Conservation (phyloP, 2,113 vertebrate species). For the Rhinopomastus cyanomelas region DNA sequence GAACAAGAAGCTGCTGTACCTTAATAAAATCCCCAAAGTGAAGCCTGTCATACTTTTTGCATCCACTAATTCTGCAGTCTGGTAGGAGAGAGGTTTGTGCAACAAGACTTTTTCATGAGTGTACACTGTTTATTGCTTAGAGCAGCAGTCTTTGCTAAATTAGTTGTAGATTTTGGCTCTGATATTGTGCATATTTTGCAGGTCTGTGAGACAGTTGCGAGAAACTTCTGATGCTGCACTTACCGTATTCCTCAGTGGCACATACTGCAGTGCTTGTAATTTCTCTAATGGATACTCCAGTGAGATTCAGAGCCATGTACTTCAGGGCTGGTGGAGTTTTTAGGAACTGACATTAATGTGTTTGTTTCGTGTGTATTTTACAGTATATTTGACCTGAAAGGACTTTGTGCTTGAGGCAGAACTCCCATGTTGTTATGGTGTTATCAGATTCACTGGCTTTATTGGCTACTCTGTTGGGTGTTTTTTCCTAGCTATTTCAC, state of each 20-base stretch:
- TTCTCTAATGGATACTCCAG: not conserved
- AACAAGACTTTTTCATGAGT: not conserved
- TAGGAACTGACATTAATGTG: not conserved
- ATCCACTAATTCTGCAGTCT: not conserved
- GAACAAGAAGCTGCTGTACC: not conserved
- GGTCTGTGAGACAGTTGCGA: not conserved
- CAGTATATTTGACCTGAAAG: not conserved
- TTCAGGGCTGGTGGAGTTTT: not conserved
- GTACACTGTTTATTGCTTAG: not conserved
- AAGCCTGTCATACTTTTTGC: accelerated
- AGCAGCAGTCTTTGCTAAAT: not conserved
- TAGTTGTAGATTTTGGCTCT: not conserved
- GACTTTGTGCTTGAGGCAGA: not conserved
- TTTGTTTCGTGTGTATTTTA: not conserved
- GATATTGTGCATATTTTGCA: not conserved
- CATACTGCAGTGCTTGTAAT: not conserved
- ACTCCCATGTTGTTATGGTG: accelerated
- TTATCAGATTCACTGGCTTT: not conserved
- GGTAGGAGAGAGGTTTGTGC: not conserved
- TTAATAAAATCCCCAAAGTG: not conserved
- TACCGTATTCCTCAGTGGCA: not conserved
- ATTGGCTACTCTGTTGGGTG: not conserved
- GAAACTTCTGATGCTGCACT: not conserved
- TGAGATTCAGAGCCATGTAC: not conserved
- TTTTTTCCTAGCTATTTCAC: not conserved